Percentiles rank a stretch among this genome's conserved stretches.
These are phyloP conservation scores for Eulimnadia texana DNA, from an alignment of 1,140 invertebrate species.

Conservation along the genomic window DNA sequence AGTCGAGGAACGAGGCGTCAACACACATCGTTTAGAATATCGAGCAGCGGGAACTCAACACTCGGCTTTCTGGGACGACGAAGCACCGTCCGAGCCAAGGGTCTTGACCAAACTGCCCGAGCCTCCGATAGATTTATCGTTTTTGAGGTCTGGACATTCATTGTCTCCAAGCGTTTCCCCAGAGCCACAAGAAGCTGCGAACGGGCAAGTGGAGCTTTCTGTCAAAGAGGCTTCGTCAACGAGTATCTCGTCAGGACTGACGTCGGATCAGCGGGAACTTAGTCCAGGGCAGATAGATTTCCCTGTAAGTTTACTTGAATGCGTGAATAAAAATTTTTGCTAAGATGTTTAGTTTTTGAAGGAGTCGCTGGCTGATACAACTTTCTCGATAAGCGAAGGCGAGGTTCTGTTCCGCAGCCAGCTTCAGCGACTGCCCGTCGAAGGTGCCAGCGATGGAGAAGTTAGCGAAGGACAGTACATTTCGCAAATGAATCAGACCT, in stretches of 20 bases:
- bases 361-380: background rate
- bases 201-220: background rate
- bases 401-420: background rate
- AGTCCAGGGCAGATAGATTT: background rate
- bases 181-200: background rate
- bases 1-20: too few species aligned
- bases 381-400: background rate
- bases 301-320: too few species aligned
- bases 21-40: too few species aligned
- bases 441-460: background rate
- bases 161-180: background rate
- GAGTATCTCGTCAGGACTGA: background rate
- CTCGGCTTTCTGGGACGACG: background rate
- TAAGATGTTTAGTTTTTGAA: background rate
- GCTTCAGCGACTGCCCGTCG: background rate
- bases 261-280: background rate
- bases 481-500: background rate
- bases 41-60: too few species aligned
- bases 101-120: background rate
- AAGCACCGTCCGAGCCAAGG: background rate
- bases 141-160: background rate
- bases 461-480: background rate
- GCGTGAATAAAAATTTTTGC: too few species aligned
- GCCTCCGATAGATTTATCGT: background rate
- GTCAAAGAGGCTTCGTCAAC: background rate